These are phyloP conservation scores for Thera britannica DNA, from an alignment of 2,888 invertebrate species.

Conservation along the genomic window DNA sequence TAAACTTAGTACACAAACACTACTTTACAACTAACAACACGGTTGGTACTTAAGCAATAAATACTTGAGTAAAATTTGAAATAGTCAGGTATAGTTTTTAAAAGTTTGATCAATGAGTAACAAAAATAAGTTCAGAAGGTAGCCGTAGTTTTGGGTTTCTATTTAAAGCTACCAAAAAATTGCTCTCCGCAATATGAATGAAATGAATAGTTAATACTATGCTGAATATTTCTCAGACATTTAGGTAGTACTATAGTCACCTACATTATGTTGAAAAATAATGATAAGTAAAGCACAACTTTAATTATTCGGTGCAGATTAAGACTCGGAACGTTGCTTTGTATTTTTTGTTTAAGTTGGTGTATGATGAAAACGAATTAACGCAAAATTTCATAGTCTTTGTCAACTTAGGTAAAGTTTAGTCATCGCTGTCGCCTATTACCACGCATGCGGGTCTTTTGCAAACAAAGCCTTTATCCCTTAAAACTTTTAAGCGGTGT, in stretches of 20 bases:
- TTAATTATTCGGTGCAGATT: too few relatives aligned
- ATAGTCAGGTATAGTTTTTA: neutral
- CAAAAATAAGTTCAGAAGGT: neutral
- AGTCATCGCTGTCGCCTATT: conserved; percentile 25
- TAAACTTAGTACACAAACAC: neutral
- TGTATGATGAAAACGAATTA: neutral
- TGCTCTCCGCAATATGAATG: too few relatives aligned
- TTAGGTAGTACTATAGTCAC: too few relatives aligned
- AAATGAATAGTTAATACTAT: too few relatives aligned
- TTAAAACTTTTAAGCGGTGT: conserved; percentile 30
- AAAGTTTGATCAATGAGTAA: neutral
- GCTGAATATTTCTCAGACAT: too few relatives aligned
- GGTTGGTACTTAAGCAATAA: neutral
- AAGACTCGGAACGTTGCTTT: neutral
- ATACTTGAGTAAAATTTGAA: neutral
- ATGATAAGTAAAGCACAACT: too few relatives aligned
- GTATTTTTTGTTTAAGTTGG: neutral
- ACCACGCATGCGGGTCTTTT: conserved; percentile 28
- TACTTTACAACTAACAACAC: neutral
- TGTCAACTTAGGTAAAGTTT: conserved; percentile 27
- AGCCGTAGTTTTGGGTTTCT: too few relatives aligned
- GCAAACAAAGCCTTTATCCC: conserved; percentile 33
- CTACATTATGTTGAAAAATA: too few relatives aligned
- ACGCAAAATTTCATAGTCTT: conserved; percentile 1
- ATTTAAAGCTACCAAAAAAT: too few relatives aligned